Base-by-base conservation (phyloP, 2,113 vertebrate species). In the Amblyornis subalaris region DNA sequence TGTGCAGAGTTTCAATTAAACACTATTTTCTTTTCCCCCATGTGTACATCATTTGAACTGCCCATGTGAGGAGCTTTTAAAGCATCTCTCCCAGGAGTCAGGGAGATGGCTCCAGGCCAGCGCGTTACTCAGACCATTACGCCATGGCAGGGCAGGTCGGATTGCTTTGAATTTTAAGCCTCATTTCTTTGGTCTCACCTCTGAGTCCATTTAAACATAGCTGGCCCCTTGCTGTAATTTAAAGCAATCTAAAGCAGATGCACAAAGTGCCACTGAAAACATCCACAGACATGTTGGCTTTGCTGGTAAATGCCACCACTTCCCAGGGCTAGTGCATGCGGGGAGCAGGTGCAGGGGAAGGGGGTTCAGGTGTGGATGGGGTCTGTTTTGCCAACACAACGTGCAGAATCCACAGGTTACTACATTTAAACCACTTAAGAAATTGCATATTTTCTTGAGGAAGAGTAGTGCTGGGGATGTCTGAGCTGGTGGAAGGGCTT, bases 261-360 rank as follows among this genome's bases (percentile, higher is more conserved):
- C 40, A 67, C 23, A 5, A 48, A 85, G 47, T 12, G n/a, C 69
- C 76, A 47, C 87, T 35, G 77, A 55, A 61, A 70, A 77, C 33
- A 2, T 12, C 51, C 40, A 69, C 0, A 2, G 47, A 35, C 0
- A 0, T 3, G n/a, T 0, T 53, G 76, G 25, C 61, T 67, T 48
- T 79, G 50, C 69, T 6, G 9, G 71, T 21, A 36, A 69, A 48
- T 2, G 2, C 67, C 3, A 1, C 12, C 8, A 0, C 24, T 36
- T 50, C 58, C 13, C 31, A 6, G 24, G 48, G 36, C 36, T 35
- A 62, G 57, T 2, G 26, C 55, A 55, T 0, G 0, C 3, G 5
- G 40, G 69, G 25, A 80, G 54, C 69, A 25, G 48, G 71, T 23
- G 1, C 67, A 26, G 72, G 40, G 35, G 2, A 36, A 73, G 57